Evolutionary conservation across 2,888 invertebrate genomes (phyloP), one percentile per base, ranked within the genome.

Genomic region (Lepidochitona cinerea): DNA sequence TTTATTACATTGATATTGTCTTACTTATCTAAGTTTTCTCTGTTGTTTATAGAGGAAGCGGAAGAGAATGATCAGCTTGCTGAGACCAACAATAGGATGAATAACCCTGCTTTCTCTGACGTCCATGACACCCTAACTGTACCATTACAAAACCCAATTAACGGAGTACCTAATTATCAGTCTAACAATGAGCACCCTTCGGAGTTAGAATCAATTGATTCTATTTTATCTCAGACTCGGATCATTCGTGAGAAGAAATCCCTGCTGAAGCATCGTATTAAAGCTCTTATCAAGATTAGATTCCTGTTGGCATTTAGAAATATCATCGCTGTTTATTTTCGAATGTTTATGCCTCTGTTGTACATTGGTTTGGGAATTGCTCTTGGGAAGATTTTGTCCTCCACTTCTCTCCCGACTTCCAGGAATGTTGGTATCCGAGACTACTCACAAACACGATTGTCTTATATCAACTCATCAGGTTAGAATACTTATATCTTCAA

Each of bases 311-410:
- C 76, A 12, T 68, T 79, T 18, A 72, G 86, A 41, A 83, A 80
- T 66, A 75, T 73, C 23, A 71, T 70, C n/a, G 70, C 77, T 1
- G 29, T 85, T 6, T 52, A 85, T 33, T 79, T 82, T 36, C 79
- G 83, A 53, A 71, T 87, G 6, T 52, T 86, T 29, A 33, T 85
- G 6, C 88, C 88, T 4, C 75, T 85, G 0, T 70, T 80, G 5
- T 75, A 41, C 41, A 41, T 41, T 18, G 18, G 85, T 35, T 80
- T 86, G 29, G 70, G 84, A 0, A 72, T 82, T 14, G 85, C 82
- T 0, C 66, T 87, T 32, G 71, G 85, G 14, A 49, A 87, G 36
- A 70, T 41, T 18, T 71, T 41, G n/a, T n/a, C n/a, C n/a, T n/a
- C n/a, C n/a, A n/a, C n/a, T n/a, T n/a, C n/a, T n/a, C n/a, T n/a